Percentiles rank a stretch among this genome's conserved stretches.
Conservation (phyloP, 2,113 vertebrate genomes). For the Myrmecophaga tridactyla region DNA sequence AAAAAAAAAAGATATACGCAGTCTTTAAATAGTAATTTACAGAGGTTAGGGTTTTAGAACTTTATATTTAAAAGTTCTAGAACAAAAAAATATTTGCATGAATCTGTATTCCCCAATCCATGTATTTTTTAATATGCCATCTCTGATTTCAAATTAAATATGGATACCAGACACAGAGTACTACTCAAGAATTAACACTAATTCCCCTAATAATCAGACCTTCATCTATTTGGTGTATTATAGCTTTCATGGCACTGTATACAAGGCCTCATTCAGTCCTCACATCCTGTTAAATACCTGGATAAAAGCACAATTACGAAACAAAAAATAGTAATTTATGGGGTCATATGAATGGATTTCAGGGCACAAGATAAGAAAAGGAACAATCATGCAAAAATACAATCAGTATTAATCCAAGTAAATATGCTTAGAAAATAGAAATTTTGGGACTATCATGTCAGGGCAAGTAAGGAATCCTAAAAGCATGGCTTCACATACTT, state of each 20-base stretch:
- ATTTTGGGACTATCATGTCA: background rate
- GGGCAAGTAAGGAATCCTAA: background rate
- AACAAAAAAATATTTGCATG: background rate
- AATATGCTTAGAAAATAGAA: constrained; percentile 25
- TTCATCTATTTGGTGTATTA: background rate
- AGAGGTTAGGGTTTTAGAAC: background rate
- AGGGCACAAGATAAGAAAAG: background rate
- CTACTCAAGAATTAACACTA: background rate
- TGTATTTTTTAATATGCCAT: background rate
- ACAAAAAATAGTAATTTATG: background rate
- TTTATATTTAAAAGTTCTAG: constrained; percentile 42
- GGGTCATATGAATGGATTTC: background rate
- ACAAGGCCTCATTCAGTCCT: background rate
- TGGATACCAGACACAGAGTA: background rate
- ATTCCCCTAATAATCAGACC: background rate
- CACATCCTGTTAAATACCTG: background rate
- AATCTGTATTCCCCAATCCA: background rate
- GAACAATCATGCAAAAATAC: constrained; percentile 3
- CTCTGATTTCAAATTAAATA: constrained; percentile 32
- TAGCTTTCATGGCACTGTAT: background rate
- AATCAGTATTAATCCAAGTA: constrained; percentile 11
- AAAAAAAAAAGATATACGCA: background rate
- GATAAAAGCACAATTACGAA: constrained; percentile 19
- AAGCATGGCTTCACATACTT: background rate
- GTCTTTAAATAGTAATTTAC: background rate